Conservation (phyloP, 2,113 vertebrate species). For the Lepisosteus osseus region DNA sequence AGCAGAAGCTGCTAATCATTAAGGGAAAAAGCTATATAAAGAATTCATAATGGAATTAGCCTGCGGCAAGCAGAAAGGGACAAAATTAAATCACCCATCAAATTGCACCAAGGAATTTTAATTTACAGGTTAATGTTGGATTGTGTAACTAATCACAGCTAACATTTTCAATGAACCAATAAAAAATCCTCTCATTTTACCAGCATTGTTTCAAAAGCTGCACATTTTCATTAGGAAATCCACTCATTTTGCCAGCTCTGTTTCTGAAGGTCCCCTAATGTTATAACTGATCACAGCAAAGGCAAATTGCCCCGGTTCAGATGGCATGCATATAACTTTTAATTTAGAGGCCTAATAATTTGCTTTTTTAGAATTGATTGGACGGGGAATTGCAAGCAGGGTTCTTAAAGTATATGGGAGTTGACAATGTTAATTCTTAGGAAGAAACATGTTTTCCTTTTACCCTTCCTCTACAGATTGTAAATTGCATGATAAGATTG, state of each 20-base stretch:
- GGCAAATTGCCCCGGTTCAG: not conserved
- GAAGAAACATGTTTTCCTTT: not conserved
- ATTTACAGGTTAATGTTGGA: constrained; percentile 99
- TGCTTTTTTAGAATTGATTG: constrained; percentile 16
- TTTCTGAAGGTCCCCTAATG: constrained; percentile 16
- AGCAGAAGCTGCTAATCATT: constrained; percentile 98
- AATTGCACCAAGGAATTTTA: constrained; percentile 99
- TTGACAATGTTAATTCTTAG: not conserved
- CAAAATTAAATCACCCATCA: constrained; percentile 99
- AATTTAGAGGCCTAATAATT: constrained; percentile 9
- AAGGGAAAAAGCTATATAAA: constrained; percentile 99
- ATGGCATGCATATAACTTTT: constrained; percentile 6
- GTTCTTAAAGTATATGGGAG: not conserved
- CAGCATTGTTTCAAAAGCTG: constrained; percentile 74
- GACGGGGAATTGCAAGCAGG: constrained; percentile 4
- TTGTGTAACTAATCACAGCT: constrained; percentile 99
- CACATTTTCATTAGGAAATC: constrained; percentile 52
- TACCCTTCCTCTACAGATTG: too few species aligned
- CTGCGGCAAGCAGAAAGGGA: constrained; percentile 90
- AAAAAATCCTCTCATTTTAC: constrained; percentile 69
- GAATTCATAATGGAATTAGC: constrained; percentile 99
- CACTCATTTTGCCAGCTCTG: constrained; percentile 16
- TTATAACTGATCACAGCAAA: not conserved
- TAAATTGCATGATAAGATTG: too few species aligned
- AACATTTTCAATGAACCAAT: constrained; percentile 87